Evolutionary conservation across 2,797 vertebrate genomes (phyloP).

Genomic region (Neosilurus hyrtlii): DNA sequence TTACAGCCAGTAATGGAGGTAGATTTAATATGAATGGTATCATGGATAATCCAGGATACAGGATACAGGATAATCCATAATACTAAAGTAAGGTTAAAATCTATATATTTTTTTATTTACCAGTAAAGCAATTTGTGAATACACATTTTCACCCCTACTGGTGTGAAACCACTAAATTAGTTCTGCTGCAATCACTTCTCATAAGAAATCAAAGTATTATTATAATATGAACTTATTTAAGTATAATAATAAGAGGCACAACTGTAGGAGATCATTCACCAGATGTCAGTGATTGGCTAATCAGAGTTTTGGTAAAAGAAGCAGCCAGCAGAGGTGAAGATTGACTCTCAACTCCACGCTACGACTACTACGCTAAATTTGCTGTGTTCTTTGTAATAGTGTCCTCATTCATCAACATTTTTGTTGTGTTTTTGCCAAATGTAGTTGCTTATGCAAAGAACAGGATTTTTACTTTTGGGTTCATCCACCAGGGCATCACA

Average conservation of each 20-base stretch:
- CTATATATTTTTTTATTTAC: neutral
- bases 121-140: neutral
- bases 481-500: too few species aligned
- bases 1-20: neutral
- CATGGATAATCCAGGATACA: neutral
- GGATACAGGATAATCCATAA: neutral
- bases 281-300: neutral
- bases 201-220: neutral
- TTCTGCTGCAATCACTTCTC: neutral
- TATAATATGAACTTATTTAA: neutral
- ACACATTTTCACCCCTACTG: neutral
- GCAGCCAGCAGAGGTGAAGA: neutral
- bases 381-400: too few species aligned
- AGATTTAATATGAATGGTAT: neutral
- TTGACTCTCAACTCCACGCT: neutral
- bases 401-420: too few species aligned
- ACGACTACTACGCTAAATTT: too few species aligned
- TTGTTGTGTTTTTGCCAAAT: too few species aligned
- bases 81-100: neutral
- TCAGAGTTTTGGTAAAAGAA: neutral
- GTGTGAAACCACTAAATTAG: neutral
- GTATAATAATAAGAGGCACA: neutral
- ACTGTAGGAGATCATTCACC: neutral
- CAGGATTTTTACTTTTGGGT: too few species aligned
- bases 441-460: too few species aligned